phyloP scores from a whole-genome alignment of 2,113 vertebrate species.

The Oceanodroma tethys region DNA sequence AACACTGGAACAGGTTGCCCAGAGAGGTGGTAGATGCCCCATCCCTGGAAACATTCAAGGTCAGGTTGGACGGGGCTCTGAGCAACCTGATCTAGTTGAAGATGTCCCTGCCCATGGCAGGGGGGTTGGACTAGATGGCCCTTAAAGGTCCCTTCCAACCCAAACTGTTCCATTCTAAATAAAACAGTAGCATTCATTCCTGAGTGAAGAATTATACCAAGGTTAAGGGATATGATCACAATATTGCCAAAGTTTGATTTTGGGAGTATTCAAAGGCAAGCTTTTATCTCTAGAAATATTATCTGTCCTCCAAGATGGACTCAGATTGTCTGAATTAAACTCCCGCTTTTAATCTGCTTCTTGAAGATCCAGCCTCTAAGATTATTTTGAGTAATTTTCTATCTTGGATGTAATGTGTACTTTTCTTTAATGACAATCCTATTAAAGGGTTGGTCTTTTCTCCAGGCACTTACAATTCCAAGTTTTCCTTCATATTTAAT shows the following conservation, averaged over 20 bases:
- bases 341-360: not conserved
- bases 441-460: not conserved
- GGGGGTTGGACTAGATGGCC: too few relatives aligned
- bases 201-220: not conserved
- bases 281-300: not conserved
- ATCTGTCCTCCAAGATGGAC: not conserved
- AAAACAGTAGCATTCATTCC: not conserved
- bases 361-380: not conserved
- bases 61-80: too few relatives aligned
- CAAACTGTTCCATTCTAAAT: not conserved
- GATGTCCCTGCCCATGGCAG: too few relatives aligned
- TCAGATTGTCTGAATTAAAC: not conserved
- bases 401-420: not conserved
- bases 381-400: conserved; percentile 2
- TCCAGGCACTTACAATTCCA: not conserved
- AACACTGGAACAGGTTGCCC: too few relatives aligned
- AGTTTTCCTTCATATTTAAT: not conserved
- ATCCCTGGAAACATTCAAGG: too few relatives aligned
- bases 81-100: too few relatives aligned
- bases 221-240: not conserved
- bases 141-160: too few relatives aligned
- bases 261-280: not conserved
- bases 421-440: not conserved
- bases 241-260: not conserved
- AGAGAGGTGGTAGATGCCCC: too few relatives aligned